Conservation (phyloP, 2,888 invertebrate species). For the Patella caerulea region DNA sequence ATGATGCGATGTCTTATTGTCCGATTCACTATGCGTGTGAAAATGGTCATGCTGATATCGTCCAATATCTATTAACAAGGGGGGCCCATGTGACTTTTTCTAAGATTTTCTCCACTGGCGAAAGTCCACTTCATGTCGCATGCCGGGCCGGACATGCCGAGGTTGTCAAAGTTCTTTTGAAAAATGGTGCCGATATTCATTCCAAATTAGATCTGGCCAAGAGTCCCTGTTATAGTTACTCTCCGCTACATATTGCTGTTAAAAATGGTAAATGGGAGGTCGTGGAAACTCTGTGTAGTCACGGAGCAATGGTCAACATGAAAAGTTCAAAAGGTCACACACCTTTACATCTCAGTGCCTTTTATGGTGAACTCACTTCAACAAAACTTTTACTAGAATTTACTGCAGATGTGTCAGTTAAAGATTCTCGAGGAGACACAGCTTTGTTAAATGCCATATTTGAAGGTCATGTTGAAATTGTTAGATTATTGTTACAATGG, state of each 20-base stretch:
- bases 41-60: slow-evolving; percentile 40
- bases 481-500: slow-evolving; percentile 30
- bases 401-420: slow-evolving; percentile 1
- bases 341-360: slow-evolving; percentile 14
- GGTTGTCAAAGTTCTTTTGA: slow-evolving; percentile 33
- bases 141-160: slow-evolving; percentile 38
- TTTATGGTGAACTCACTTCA: not conserved
- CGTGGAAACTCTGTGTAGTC: slow-evolving; percentile 32
- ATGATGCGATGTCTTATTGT: slow-evolving; percentile 40
- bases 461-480: slow-evolving; percentile 26
- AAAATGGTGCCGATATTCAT: slow-evolving; percentile 39
- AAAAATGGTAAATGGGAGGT: slow-evolving; percentile 38
- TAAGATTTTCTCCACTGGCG: slow-evolving; percentile 16
- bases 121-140: slow-evolving; percentile 43
- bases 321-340: slow-evolving; percentile 5
- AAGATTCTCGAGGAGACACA: not conserved
- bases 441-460: not conserved
- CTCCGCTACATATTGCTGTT: slow-evolving; percentile 47
- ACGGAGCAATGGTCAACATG: slow-evolving; percentile 18
- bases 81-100: slow-evolving; percentile 41
- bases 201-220: slow-evolving; percentile 37
- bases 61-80: slow-evolving; percentile 29
- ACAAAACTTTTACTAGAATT: not conserved
- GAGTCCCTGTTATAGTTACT: slow-evolving; percentile 32
- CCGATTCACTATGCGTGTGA: slow-evolving; percentile 43